These are phyloP conservation scores for Mythimna vitellina DNA, from an alignment of 2,888 invertebrate genomes.

Conservation along the genomic window DNA sequence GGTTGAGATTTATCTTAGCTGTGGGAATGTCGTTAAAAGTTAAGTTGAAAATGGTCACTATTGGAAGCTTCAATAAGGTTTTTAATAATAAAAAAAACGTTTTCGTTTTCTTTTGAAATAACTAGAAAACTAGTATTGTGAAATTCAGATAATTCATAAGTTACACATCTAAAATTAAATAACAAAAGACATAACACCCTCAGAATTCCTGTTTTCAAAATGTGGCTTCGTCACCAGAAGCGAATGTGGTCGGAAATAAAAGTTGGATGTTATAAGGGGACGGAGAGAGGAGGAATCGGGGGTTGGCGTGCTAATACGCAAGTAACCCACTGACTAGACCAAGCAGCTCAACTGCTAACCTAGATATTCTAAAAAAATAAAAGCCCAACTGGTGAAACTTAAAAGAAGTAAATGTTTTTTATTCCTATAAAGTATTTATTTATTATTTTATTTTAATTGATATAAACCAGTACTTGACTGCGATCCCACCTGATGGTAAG, in stretches of 20 bases:
- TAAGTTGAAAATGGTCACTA: background rate
- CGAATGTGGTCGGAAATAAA: slow-evolving; percentile 56
- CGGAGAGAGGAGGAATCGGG: background rate
- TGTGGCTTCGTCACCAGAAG: slow-evolving; percentile 42
- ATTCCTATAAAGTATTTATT: too few relatives aligned
- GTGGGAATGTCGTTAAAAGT: background rate
- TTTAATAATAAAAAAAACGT: background rate
- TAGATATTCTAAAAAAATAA: slow-evolving; percentile 36
- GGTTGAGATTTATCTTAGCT: slow-evolving; percentile 9
- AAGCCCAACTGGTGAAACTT: background rate
- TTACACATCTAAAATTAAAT: background rate
- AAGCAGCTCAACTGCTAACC: slow-evolving; percentile 45
- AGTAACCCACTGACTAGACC: slow-evolving; percentile 46
- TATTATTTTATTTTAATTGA: too few relatives aligned
- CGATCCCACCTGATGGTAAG: too few relatives aligned
- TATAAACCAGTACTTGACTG: too few relatives aligned
- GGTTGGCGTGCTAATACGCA: slow-evolving; percentile 46
- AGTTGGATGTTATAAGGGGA: slow-evolving; percentile 38
- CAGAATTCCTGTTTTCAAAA: slow-evolving; percentile 19
- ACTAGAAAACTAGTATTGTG: background rate
- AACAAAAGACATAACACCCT: background rate
- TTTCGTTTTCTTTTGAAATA: background rate
- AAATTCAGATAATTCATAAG: background rate
- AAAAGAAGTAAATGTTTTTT: too few relatives aligned
- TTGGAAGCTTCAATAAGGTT: background rate